Evolutionary conservation across 2,888 invertebrate species (phyloP).

Genomic region (Campoplex nolae): DNA sequence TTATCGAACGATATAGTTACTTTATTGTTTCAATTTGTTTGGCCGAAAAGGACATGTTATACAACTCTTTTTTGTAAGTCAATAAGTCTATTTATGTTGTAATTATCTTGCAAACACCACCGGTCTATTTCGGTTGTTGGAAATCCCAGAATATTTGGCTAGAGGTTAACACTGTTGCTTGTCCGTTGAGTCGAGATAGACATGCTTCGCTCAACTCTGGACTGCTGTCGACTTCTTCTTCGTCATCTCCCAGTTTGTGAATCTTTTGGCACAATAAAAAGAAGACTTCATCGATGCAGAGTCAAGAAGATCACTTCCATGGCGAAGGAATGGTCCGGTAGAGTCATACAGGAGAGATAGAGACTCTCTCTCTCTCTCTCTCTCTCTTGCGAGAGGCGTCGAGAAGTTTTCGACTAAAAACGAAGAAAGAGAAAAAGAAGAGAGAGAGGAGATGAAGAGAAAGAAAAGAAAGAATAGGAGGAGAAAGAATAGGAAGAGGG

Average conservation of each 20-base stretch:
- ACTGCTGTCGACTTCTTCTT: not conserved
- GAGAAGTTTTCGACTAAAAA: constrained; percentile 71
- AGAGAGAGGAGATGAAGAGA: constrained; percentile 70
- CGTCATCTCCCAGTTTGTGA: not conserved
- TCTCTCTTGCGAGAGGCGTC: not conserved
- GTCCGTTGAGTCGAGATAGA: constrained; percentile 35
- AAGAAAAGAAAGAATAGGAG: constrained; percentile 60
- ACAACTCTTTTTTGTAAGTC: not conserved
- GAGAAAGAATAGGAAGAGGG: constrained; percentile 48
- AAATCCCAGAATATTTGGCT: constrained; percentile 17
- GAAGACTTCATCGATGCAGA: constrained; percentile 4
- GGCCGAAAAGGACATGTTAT: not conserved
- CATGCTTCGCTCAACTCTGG: constrained; percentile 43
- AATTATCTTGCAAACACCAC: not conserved
- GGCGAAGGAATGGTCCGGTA: constrained; percentile 19
- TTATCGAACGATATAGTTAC: not conserved
- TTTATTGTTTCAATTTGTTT: not conserved
- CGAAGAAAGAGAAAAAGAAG: constrained; percentile 71
- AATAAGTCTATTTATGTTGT: not conserved
- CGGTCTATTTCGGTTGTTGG: not conserved
- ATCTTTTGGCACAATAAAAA: constrained; percentile 72
- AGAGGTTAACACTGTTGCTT: constrained; percentile 15
- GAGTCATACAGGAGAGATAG: constrained; percentile 3
- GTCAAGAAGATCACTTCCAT: constrained; percentile 12
- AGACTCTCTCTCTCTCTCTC: not conserved